These are phyloP conservation scores for Heliconius ismenius DNA, from an alignment of 2,888 invertebrate genomes.

Conservation along the genomic window DNA sequence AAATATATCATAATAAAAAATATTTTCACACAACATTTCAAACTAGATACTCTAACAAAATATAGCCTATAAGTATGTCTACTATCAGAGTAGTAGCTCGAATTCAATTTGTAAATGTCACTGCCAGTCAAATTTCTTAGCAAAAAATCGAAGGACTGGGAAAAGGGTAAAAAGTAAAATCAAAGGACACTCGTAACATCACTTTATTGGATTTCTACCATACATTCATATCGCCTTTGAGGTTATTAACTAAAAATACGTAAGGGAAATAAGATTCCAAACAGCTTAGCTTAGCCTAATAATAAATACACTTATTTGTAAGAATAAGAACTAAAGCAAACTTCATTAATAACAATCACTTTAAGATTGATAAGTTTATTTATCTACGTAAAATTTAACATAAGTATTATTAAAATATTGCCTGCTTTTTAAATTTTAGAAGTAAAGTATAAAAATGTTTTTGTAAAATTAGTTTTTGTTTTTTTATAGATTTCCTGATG, in stretches of 20 bases:
- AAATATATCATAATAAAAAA: no score
- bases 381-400: not conserved
- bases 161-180: conserved; percentile 12
- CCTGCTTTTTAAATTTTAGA: no score
- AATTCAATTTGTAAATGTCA: no score
- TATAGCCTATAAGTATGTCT: no score
- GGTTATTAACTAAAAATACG: conserved; percentile 23
- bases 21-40: no score
- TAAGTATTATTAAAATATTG: not conserved
- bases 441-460: not conserved
- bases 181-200: conserved; percentile 31
- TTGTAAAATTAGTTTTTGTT: no score
- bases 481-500: no score
- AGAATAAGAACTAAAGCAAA: not conserved
- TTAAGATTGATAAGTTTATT: not conserved
- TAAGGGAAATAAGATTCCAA: conserved; percentile 28
- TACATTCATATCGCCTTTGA: conserved; percentile 26
- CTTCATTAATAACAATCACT: not conserved
- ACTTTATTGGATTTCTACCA: conserved; percentile 32
- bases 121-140: no score
- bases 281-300: conserved; percentile 17
- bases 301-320: conserved; percentile 20
- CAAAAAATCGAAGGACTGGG: no score
- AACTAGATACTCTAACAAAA: no score
- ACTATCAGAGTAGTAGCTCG: no score